Base-by-base conservation (phyloP, 2,888 invertebrate genomes). In the Autographa pulchrina region DNA sequence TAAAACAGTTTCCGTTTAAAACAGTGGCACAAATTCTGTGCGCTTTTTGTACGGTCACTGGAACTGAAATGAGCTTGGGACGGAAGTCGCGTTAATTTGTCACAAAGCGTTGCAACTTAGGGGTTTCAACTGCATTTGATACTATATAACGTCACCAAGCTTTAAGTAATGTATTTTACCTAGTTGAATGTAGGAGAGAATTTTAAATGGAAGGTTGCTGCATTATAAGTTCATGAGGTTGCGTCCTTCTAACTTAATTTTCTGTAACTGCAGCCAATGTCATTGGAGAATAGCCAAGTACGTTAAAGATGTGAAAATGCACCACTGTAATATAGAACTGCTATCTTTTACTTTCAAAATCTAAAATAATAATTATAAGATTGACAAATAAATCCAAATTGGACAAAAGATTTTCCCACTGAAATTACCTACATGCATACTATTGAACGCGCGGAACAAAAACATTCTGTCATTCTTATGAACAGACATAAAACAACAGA, bases 81-180 rank as follows among this genome's bases (percentile, higher is more conserved):
- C 75, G 82, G 79, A 84, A 74, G 80, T 80, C 80, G 72, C 78
- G 68, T 69, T 80, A 80, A 82, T 82, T 85, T 77, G 70, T 66
- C 62, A 65, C 70, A 74, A 72, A 75, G 70, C 68, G 56, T 65
- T 65, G 52, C 54, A 65, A 62, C 72, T 75, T 75, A 75, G 62
- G 76, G 70, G 72, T 81, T 72, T 75, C 56, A 80, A 70, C 59
- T 65, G 64, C 62, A 35, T 56, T 78, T 62, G 11, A 66, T 71
- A 48, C 54, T 63, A 72, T 59, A 41, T 41, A 25, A 74, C 32
- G 62, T 77, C 65, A 35, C 59, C 69, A 67, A 62, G 54, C 52
- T 74, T 35, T 62, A 25, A 38, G 14, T 41, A 63, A 69, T 69
- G 14, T 66, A 77, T 69, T 69, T 25, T 69, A 25, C 25, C 25